Evolutionary conservation across 1,140 invertebrate species (phyloP).

Genomic region (Pseudomyrmex dendroicus): DNA sequence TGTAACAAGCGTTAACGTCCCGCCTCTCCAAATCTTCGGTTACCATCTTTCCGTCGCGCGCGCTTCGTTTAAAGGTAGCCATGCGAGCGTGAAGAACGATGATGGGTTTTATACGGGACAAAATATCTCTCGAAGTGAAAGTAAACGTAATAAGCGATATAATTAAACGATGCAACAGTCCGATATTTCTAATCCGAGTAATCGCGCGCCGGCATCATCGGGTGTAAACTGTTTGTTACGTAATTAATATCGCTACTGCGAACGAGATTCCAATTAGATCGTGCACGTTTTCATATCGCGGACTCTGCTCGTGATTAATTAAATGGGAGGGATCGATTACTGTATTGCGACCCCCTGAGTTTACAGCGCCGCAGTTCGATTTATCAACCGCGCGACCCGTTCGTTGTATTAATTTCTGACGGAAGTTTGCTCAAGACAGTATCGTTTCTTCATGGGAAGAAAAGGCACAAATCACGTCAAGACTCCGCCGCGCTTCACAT

Average conservation of each 20-base stretch:
- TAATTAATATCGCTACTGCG: conserved; percentile 65
- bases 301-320: conserved; percentile 60
- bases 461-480: conserved; percentile 28
- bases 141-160: not conserved
- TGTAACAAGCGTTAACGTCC: no score
- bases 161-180: conserved; percentile 47
- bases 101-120: conserved; percentile 8
- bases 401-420: conserved; percentile 48
- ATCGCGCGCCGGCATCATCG: conserved; percentile 29
- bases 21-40: not conserved
- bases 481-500: conserved; percentile 23
- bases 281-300: conserved; percentile 25
- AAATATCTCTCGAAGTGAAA: not conserved
- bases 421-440: conserved; percentile 25
- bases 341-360: not conserved
- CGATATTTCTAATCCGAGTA: conserved; percentile 17
- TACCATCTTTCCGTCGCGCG: not conserved
- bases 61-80: not conserved
- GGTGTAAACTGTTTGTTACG: conserved; percentile 56
- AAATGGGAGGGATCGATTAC: conserved; percentile 50
- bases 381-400: conserved; percentile 7
- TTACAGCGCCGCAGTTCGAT: conserved; percentile 20
- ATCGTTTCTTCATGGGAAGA: conserved; percentile 7
- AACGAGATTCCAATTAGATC: conserved; percentile 61
- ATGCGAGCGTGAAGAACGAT: not conserved